Evolutionary conservation across 2,888 invertebrate genomes (phyloP), one percentile per base, ranked within the genome.

Genomic region (Anticlea derivata): DNA sequence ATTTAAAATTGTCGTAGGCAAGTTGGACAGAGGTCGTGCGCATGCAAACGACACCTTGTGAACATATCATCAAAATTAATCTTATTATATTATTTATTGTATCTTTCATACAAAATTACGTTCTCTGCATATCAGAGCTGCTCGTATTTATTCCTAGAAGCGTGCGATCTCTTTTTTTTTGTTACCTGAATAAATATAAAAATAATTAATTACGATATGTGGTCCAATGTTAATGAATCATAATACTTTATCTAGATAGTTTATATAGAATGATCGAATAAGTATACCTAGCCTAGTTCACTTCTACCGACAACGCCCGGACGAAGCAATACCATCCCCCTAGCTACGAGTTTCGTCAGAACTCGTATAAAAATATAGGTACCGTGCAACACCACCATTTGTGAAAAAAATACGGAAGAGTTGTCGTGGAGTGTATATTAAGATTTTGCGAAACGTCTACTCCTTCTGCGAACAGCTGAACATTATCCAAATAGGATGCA

Each of bases 181-280:
- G 91, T 91, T 91, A 91, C 91, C 91, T 91, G 91, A 91, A 83
- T 89, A 84, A 81, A 85, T 87, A 87, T 82, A 86, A 86, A 81
- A 78, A 82, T 86, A 83, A 86, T 83, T 84, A 86, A 86, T 86
- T 87, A 89, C 85, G 75, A 89, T 86, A 78, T 84, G 91, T 87
- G 91, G 91, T 91, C 91, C 91, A 91, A 91, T 91, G 85, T 88
- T 89, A 81, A 85, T 80, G 85, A 86, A 87, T 85, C 88, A 86
- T 85, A 79, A 86, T 86, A 86, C 78, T 84, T 79, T 79, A 83
- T 80, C 80, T 87, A 88, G 83, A 84, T 90, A 89, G 86, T 72
- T 74, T 72, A 78, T 78, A 85, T 75, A 68, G 65, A 78, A 76
- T 72, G 76, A 66, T 80, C 73, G 75, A 65, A 63, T 78, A 74